phyloP scores from a whole-genome alignment of 2,888 invertebrate genomes.

The Ormyrus nitidulus region DNA sequence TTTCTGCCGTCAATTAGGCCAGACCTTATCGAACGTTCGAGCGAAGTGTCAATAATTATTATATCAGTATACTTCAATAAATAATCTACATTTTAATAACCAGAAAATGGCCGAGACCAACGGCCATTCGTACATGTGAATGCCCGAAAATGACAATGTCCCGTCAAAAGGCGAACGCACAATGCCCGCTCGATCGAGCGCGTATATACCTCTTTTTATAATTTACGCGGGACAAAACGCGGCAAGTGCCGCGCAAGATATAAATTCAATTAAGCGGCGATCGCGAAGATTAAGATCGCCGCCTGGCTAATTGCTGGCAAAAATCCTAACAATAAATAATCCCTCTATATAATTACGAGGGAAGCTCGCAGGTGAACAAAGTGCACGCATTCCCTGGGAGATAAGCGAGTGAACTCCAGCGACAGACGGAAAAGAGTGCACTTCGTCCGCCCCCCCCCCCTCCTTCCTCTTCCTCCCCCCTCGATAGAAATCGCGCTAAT shows the following conservation, averaged over 20 bases:
- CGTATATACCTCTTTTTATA: neutral
- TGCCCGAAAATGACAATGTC: constrained; percentile 14
- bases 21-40: constrained; percentile 35
- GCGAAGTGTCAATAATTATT: constrained; percentile 53
- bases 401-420: neutral
- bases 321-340: neutral
- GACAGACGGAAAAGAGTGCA: neutral
- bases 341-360: too few species aligned
- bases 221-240: neutral
- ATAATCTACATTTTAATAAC: constrained; percentile 49
- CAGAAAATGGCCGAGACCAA: constrained; percentile 13
- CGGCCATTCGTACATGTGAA: neutral
- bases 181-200: neutral
- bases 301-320: constrained; percentile 5
- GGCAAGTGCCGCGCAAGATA: too few species aligned
- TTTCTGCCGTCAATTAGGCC: constrained; percentile 47
- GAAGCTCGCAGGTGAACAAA: neutral
- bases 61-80: constrained; percentile 49
- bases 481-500: constrained; percentile 41
- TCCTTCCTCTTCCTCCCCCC: neutral
- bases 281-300: neutral
- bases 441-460: neutral
- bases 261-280: too few species aligned
- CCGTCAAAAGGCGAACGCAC: constrained; percentile 11
- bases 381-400: constrained; percentile 4